A percentile compares a stretch with the other conserved stretches of the same genome.
Evolutionary conservation across 92 coral and sea anemone species (phyloP).

Genomic region (Isaurus tuberculatus): DNA sequence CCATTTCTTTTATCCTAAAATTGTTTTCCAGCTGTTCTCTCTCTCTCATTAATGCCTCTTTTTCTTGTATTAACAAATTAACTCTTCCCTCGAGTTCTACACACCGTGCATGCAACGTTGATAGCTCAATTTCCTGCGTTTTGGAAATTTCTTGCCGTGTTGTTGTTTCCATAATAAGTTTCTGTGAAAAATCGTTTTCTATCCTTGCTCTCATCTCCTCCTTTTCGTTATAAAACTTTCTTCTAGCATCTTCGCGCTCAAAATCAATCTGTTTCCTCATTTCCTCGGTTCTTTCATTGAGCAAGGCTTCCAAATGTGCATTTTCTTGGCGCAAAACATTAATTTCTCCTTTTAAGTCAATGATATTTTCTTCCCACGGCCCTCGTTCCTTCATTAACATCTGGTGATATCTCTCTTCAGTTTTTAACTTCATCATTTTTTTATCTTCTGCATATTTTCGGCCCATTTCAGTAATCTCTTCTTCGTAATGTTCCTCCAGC

Average conservation of each 20-base stretch:
- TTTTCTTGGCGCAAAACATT: slow-evolving; percentile 82
- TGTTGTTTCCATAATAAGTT: slow-evolving; percentile 63
- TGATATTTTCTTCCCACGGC: slow-evolving; percentile 73
- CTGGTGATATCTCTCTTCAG: slow-evolving; percentile 80
- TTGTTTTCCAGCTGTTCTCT: slow-evolving; percentile 70
- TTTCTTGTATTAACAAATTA: slow-evolving; percentile 59
- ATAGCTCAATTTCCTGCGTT: slow-evolving; percentile 69
- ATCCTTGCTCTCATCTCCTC: slow-evolving; percentile 77
- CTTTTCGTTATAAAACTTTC: slow-evolving; percentile 64
- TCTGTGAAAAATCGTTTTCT: slow-evolving; percentile 77
- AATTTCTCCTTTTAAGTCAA: slow-evolving; percentile 76
- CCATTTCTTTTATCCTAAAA: slow-evolving; percentile 60
- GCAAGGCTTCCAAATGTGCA: slow-evolving; percentile 67
- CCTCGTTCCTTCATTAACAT: slow-evolving; percentile 73
- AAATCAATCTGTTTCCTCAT: slow-evolving; percentile 74
- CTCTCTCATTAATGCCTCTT: slow-evolving; percentile 76
- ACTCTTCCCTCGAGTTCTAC: slow-evolving; percentile 64
- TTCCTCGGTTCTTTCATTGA: slow-evolving; percentile 78
- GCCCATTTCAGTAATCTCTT: slow-evolving; percentile 86
- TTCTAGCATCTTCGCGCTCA: slow-evolving; percentile 76
- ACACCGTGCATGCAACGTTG: slow-evolving; percentile 69
- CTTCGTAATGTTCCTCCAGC: slow-evolving; percentile 85
- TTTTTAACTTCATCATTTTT: slow-evolving; percentile 67
- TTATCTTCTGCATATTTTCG: slow-evolving; percentile 79
- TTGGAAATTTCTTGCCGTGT: slow-evolving; percentile 59